These are phyloP conservation scores for Elachura formosa DNA, from an alignment of 2,113 vertebrate species.

Conservation along the genomic window DNA sequence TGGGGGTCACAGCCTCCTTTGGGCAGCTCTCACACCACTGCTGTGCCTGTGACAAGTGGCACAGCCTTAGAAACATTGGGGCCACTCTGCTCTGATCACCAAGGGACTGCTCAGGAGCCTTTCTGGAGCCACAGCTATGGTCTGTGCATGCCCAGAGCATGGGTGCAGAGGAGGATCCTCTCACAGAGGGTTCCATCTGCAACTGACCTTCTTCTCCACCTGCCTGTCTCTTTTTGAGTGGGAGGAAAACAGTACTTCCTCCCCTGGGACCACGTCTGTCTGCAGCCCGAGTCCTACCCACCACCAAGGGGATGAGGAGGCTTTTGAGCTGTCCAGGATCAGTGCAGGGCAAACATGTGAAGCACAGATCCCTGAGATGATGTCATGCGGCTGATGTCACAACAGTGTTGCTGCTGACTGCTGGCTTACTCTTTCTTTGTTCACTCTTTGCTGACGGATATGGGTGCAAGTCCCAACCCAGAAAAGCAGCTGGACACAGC, in stretches of 20 bases:
- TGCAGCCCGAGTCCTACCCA: not conserved
- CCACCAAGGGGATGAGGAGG: not conserved
- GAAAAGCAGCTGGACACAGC: not conserved
- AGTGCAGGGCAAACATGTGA: not conserved
- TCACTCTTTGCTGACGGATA: not conserved
- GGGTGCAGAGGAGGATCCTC: not conserved
- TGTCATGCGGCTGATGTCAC: not conserved
- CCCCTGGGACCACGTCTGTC: not conserved
- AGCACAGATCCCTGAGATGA: not conserved
- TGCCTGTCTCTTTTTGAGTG: not conserved
- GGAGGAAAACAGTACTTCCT: not conserved
- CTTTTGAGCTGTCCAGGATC: not conserved
- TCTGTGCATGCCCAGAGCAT: not conserved
- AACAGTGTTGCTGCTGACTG: not conserved
- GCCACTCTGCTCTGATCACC: no score
- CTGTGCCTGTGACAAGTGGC: accelerated
- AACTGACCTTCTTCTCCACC: not conserved
- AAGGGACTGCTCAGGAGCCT: not conserved
- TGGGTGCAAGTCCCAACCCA: not conserved
- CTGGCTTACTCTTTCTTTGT: not conserved
- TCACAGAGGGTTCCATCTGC: not conserved
- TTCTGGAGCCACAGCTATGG: not conserved
- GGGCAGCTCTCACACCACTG: not conserved
- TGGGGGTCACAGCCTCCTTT: not conserved
- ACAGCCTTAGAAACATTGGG: not conserved